Base-by-base conservation (phyloP, 2,888 invertebrate species). In the Leucozona laternaria region DNA sequence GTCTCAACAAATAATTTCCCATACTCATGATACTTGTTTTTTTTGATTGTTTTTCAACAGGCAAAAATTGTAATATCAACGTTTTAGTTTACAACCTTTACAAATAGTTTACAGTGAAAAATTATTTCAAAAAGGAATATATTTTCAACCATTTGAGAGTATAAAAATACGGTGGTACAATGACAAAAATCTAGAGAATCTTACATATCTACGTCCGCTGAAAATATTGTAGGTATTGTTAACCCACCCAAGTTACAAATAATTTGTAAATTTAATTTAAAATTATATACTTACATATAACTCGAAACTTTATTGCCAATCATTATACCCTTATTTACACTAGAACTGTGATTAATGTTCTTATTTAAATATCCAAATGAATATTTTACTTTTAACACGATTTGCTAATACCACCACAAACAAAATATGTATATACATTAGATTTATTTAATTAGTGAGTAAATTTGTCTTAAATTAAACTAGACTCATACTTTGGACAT, bases 41-140 rank as follows among this genome's bases (percentile, higher is more conserved):
- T 34, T 53, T 60, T 58, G 22, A 43, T 60, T 58, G 22, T 77
- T 70, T 73, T 28, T n/a, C 77, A 45, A 72, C 80, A 85, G 85
- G 85, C 85, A 85, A 85, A 13, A 80, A 55, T 80, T 85, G 71
- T 80, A 80, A 85, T 62, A 64, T 58, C 83, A 79, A 28, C 79
- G 58, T 73, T 50, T 37, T 62, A 58, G 45, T 58, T 34, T 55
- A 25, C 77, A 66, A 70, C 70, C 45, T 62, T 75, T 28, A 25
- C 50, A 70, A 75, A 48, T 22, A 62, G 31, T 58, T 40, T 84
- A 75, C 40, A 79, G 66, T 73, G 45, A 25, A 72, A 25, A 53
- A 60, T 40, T 45, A 57, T 79, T 17, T 62, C n/a, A 62, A 13
- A 58, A 37, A 45, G n/a, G 34, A 8, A 58, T 8, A 55, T 31